Base-by-base conservation (phyloP, 2,888 invertebrate species). In the Drosophila niveifrons region DNA sequence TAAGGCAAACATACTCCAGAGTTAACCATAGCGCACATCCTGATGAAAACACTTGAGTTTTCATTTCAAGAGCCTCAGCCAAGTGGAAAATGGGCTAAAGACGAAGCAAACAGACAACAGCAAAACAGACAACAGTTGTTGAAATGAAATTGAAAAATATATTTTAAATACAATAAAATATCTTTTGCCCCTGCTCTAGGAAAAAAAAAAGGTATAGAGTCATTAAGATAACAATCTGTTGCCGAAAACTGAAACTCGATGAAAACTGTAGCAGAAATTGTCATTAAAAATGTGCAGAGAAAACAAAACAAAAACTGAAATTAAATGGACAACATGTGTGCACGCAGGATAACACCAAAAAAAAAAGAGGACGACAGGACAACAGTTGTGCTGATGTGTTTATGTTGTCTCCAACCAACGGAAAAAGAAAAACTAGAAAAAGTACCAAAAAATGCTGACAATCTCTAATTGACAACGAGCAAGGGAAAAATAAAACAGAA, bases 201-300 rank as follows among this genome's bases (percentile, higher is more conserved):
- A 4, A 4, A 36, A 31, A 61, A 72, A 61, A 70, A 87, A 85
- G 79, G 81, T 80, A 90, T 88, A 82, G 73, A 88, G 86, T 90
- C 86, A 88, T 89, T 90, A 86, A 83, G 89, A 90, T 90, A 90
- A 90, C 90, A 88, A 88, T 86, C 77, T 77, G 82, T 59, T 77
- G 75, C 39, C 36, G 68, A 67, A 69, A 68, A 72, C 48, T 77
- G 70, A 75, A 71, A 80, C 52, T 55, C 55, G 55, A 34, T 56
- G 66, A 79, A 81, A 85, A 85, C 72, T 85, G 69, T 80, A 88
- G 75, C 85, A 88, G 58, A 78, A 85, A 80, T 79, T 86, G 88
- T 86, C 88, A 85, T 83, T 82, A 70, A 72, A 77, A 75, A 55
- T 63, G 63, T 58, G 63, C 52, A 55, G 55, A 39, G 55, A 73